Conservation (phyloP, 2,888 invertebrate species). For the Agriopis leucophaearia region DNA sequence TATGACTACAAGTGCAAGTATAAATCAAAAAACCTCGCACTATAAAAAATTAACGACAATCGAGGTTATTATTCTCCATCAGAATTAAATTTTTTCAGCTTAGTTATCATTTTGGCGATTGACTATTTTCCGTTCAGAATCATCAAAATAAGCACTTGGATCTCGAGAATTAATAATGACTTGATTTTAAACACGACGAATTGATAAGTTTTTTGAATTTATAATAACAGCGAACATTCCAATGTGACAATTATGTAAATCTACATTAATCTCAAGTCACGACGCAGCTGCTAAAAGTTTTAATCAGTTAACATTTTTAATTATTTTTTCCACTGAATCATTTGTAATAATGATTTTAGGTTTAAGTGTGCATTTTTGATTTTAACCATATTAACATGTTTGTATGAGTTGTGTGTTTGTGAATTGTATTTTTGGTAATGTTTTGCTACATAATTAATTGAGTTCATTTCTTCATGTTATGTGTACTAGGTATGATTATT, state of each 20-base stretch:
- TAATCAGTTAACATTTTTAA: constrained; percentile 80
- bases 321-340: constrained; percentile 64
- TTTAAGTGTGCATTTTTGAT: constrained; percentile 79
- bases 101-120: constrained; percentile 56
- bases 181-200: constrained; percentile 77
- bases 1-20: constrained; percentile 1
- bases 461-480: constrained; percentile 43
- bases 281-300: constrained; percentile 62
- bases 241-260: constrained; percentile 40
- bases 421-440: constrained; percentile 61
- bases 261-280: constrained; percentile 43
- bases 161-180: constrained; percentile 64
- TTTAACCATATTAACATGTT: constrained; percentile 84
- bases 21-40: not conserved
- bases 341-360: constrained; percentile 72
- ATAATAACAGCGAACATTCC: constrained; percentile 43
- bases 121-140: constrained; percentile 59
- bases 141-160: constrained; percentile 65
- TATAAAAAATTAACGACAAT: not conserved
- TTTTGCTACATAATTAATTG: constrained; percentile 74
- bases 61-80: constrained; percentile 11
- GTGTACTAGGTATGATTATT: constrained; percentile 25
- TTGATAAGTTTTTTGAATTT: constrained; percentile 48
- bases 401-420: constrained; percentile 68
- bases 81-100: constrained; percentile 35